Conservation (phyloP, 2,888 invertebrate species). For the Selenia dentaria region DNA sequence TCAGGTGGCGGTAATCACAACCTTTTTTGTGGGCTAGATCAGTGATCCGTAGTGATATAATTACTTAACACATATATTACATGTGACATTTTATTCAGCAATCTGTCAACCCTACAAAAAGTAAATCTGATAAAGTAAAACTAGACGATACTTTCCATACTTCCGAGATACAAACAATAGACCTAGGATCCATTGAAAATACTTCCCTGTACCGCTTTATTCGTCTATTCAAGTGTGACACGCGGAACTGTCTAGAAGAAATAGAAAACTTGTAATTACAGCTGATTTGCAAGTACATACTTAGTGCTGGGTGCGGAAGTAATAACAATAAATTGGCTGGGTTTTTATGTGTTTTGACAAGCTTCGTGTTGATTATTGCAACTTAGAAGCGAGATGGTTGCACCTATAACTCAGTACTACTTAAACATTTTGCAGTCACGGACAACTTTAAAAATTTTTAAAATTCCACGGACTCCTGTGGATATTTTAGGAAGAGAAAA, state of each 20-base stretch:
- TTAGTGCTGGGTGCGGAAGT: slow-evolving; percentile 6
- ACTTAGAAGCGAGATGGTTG: too few species aligned
- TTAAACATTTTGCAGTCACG: too few species aligned
- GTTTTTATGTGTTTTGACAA: slow-evolving; percentile 3
- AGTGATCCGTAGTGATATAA: too few species aligned
- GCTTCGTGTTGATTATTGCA: not conserved
- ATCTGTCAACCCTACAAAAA: slow-evolving; percentile 19
- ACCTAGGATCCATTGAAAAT: slow-evolving; percentile 12
- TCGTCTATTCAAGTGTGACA: slow-evolving; percentile 10
- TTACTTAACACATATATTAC: too few species aligned
- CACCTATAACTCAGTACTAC: too few species aligned
- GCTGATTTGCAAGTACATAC: slow-evolving; percentile 14
- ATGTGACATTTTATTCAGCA: too few species aligned
- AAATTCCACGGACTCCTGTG: too few species aligned
- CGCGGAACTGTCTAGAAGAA: slow-evolving; percentile 16
- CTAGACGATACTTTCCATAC: slow-evolving; percentile 15
- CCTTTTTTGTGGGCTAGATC: too few species aligned
- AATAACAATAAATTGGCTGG: not conserved
- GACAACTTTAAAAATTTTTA: too few species aligned
- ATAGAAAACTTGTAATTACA: slow-evolving; percentile 14
- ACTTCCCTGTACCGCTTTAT: slow-evolving; percentile 12
- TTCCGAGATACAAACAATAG: slow-evolving; percentile 32
- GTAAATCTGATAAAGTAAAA: too few species aligned
- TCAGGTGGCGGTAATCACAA: too few species aligned
- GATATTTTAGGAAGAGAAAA: too few species aligned